Evolutionary conservation across 2,888 invertebrate genomes (phyloP).

Genomic region (Ochlodes sylvanus): DNA sequence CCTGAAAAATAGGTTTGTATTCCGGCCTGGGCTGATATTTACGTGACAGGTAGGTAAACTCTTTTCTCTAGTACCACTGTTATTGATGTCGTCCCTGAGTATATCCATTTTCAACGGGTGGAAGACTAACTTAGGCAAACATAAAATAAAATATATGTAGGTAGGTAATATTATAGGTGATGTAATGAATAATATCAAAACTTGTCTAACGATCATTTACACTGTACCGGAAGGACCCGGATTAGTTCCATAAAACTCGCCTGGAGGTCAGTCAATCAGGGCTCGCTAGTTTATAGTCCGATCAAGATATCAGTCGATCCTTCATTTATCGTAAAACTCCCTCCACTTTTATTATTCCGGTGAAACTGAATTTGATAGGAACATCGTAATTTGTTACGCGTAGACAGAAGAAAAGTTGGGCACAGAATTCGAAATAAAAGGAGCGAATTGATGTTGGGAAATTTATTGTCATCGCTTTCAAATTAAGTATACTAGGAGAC

Average conservation of each 20-base stretch:
- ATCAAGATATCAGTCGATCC: slow-evolving; percentile 29
- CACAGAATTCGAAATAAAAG: slow-evolving; percentile 15
- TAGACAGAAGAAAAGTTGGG: slow-evolving; percentile 30
- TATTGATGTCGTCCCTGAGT: too few species aligned
- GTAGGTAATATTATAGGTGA: neutral
- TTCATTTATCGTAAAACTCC: slow-evolving; percentile 33
- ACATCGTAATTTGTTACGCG: slow-evolving; percentile 30
- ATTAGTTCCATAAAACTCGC: slow-evolving; percentile 22
- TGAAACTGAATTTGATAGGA: slow-evolving; percentile 32
- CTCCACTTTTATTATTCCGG: slow-evolving; percentile 30
- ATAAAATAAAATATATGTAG: neutral
- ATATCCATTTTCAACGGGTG: too few species aligned
- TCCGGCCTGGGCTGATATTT: too few species aligned
- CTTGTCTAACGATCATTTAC: neutral
- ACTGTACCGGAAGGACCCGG: slow-evolving; percentile 5
- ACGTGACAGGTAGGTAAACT: too few species aligned
- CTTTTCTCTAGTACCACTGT: too few species aligned
- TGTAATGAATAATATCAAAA: too few species aligned
- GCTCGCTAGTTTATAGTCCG: slow-evolving; percentile 19
- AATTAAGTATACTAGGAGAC: slow-evolving; percentile 13
- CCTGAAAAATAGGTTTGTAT: too few species aligned
- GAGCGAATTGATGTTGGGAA: slow-evolving; percentile 25
- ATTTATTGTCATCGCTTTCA: slow-evolving; percentile 21
- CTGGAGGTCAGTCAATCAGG: slow-evolving; percentile 15
- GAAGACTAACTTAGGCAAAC: too few species aligned